Evolutionary conservation across 2,113 vertebrate species (phyloP), one percentile per base, ranked within the genome.

Genomic region (Phocoena phocoena): DNA sequence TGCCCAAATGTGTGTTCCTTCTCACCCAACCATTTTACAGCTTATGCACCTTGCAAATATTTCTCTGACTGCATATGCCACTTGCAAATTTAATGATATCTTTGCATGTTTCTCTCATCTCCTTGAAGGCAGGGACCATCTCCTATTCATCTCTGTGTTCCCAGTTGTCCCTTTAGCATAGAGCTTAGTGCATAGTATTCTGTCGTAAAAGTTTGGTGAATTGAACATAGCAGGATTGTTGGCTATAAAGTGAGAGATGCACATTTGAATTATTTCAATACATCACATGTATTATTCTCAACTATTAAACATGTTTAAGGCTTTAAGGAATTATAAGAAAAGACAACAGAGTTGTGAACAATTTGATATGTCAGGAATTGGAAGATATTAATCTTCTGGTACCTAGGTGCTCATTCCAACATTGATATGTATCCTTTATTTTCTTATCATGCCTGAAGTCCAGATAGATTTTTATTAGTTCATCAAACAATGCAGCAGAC

Each of bases 401-500:
- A 85, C 14, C 6, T 71, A 58, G 8, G 6, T 93, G 20, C 4
- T 87, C 23, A 92, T 95, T 89, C 14, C 17, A 94, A 79, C 9
- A 73, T 9, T 50, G 11, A 92, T 97, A 41, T 60, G 44, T 60
- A 41, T 21, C 92, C 97, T 97, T 81, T 79, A 96, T 65, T 63
- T 81, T 95, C 15, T 96, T 90, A 70, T 26, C 26, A 25, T 84
- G 53, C 60, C 70, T 31, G 53, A n/a, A 94, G 74, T 90, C 65
- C 58, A 65, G 63, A 58, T 93, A 17, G 5, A 83, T 94, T 71
- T 97, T 96, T 93, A 97, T 94, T 86, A 90, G 44, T 31, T 96
- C 80, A 77, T 87, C 60, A 97, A 96, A 97, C 60, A 70, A 44
- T 82, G 33, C 31, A 95, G 33, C 5, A 25, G 81, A 90, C 25